phyloP scores from a whole-genome alignment of 2,113 vertebrate species.

The Sturnus vulgaris region DNA sequence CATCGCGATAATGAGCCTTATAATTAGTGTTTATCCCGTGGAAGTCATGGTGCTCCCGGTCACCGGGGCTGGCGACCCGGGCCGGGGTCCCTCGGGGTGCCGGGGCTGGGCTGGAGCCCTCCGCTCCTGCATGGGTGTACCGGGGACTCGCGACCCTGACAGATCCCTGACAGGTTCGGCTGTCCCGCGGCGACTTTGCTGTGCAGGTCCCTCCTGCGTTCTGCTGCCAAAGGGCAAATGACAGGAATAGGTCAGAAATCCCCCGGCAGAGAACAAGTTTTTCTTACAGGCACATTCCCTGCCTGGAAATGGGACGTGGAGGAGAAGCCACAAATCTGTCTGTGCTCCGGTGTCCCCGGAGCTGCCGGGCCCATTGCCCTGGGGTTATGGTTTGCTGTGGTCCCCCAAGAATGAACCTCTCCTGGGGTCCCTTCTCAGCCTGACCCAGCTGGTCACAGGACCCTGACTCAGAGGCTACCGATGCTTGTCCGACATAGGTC shows the following conservation, averaged over 20 bases:
- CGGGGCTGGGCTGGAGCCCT: not conserved
- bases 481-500: fast-evolving
- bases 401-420: not conserved
- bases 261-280: not conserved
- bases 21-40: not conserved
- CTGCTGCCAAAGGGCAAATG: not conserved
- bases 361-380: not conserved
- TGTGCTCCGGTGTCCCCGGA: not conserved
- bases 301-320: not conserved
- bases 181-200: not conserved
- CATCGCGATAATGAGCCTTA: not conserved
- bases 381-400: not conserved
- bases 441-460: no score
- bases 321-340: not conserved
- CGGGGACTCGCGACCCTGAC: not conserved
- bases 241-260: not conserved
- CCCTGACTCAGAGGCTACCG: not conserved
- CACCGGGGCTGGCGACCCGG: not conserved
- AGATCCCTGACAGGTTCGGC: not conserved
- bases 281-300: not conserved
- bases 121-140: not conserved
- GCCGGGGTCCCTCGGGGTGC: not conserved
- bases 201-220: not conserved
- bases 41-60: not conserved
- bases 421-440: not conserved